Conservation (phyloP, 2,888 invertebrate genomes). For the Oxycera nigricornis region DNA sequence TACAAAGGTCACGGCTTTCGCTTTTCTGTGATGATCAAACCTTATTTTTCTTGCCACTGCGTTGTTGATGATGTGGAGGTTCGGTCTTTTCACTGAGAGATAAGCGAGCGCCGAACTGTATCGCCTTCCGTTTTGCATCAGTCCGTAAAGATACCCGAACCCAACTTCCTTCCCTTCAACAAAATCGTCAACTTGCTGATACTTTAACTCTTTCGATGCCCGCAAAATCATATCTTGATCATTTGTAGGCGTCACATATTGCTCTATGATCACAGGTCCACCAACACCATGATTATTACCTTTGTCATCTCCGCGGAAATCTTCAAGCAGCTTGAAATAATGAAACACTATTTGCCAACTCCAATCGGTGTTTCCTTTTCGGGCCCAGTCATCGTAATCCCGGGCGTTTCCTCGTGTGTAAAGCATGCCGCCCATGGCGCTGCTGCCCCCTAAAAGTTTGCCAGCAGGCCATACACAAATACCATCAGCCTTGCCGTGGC, state of each 20-base stretch:
- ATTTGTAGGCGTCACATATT: constrained; percentile 54
- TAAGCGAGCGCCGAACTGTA: constrained; percentile 65
- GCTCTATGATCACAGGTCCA: constrained; percentile 65
- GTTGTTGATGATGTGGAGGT: constrained; percentile 65
- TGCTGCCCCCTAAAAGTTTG: constrained; percentile 25
- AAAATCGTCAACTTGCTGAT: constrained; percentile 64
- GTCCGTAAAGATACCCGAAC: constrained; percentile 66
- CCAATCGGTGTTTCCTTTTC: constrained; percentile 68
- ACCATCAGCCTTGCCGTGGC: not conserved
- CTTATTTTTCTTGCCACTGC: constrained; percentile 64
- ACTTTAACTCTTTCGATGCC: constrained; percentile 65
- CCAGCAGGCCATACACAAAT: not conserved
- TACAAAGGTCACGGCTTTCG: constrained; percentile 58
- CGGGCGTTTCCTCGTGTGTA: constrained; percentile 66
- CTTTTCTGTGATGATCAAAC: constrained; percentile 62
- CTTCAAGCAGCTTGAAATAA: constrained; percentile 78
- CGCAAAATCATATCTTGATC: constrained; percentile 64
- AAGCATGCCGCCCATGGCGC: constrained; percentile 59
- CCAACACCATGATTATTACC: constrained; percentile 60
- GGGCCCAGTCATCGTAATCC: constrained; percentile 69
- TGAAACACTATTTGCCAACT: constrained; percentile 74
- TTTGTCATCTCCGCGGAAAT: constrained; percentile 21
- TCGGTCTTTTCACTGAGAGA: constrained; percentile 61
- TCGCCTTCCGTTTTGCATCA: constrained; percentile 64
- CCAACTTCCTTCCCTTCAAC: constrained; percentile 69